Conservation (phyloP, 2,888 invertebrate species). For the Galerucella pusilla region DNA sequence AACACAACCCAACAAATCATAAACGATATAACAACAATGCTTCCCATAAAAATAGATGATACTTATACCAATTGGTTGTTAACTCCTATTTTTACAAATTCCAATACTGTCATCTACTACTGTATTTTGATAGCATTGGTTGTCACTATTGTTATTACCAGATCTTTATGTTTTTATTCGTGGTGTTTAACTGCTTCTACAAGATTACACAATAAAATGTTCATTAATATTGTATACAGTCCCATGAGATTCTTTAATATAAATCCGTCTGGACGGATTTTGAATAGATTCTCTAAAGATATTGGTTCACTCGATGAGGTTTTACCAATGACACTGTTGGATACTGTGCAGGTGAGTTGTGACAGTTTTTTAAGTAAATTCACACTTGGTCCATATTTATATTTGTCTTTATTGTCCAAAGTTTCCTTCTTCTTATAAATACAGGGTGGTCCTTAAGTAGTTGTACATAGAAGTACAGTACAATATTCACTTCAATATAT, state of each 20-base stretch:
- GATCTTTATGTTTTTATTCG: conserved; percentile 66
- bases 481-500: too few relatives aligned
- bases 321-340: conserved; percentile 65
- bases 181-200: conserved; percentile 67
- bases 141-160: conserved; percentile 60
- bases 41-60: not conserved
- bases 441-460: too few relatives aligned
- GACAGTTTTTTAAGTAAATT: too few relatives aligned
- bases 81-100: conserved; percentile 12
- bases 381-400: too few relatives aligned
- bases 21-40: not conserved
- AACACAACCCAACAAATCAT: not conserved
- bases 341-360: conserved; percentile 57
- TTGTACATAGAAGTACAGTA: too few relatives aligned
- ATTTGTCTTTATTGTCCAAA: too few relatives aligned
- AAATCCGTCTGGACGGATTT: conserved; percentile 71
- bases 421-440: too few relatives aligned
- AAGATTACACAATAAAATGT: conserved; percentile 67
- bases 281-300: conserved; percentile 78
- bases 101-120: conserved; percentile 58
- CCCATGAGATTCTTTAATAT: conserved; percentile 75
- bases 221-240: conserved; percentile 68
- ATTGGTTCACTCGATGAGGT: conserved; percentile 69
- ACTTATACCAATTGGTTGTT: conserved; percentile 6
- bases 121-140: conserved; percentile 56